Evolutionary conservation across 2,888 invertebrate species (phyloP).

Genomic region (Neoascia interrupta): DNA sequence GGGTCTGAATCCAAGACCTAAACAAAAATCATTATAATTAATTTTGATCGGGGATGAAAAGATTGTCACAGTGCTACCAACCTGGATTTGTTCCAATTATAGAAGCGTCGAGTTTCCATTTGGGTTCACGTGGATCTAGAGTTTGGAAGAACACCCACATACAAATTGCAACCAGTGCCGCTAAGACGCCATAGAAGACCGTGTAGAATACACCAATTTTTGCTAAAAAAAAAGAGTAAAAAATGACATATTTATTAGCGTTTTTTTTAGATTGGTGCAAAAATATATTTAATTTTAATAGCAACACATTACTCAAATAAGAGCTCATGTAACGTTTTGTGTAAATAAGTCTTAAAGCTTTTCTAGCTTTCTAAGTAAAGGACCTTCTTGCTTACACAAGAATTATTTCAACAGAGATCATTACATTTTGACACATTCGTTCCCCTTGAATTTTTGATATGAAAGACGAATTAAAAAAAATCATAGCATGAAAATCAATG

Average conservation of each 20-base stretch:
- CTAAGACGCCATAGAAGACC: slow-evolving; percentile 94
- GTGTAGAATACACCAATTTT: slow-evolving; percentile 97
- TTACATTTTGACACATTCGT: too few species aligned
- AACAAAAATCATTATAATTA: slow-evolving; percentile 71
- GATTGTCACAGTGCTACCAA: slow-evolving; percentile 65
- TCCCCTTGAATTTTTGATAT: too few species aligned
- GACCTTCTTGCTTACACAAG: too few species aligned
- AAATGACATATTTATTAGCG: slow-evolving; percentile 71
- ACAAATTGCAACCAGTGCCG: slow-evolving; percentile 95
- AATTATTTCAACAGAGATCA: too few species aligned
- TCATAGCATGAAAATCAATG: too few species aligned
- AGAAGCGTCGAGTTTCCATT: slow-evolving; percentile 91
- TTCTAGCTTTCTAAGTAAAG: too few species aligned
- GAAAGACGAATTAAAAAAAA: too few species aligned
- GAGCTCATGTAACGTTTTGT: too few species aligned
- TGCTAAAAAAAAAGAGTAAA: slow-evolving; percentile 84
- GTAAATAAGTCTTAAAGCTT: too few species aligned
- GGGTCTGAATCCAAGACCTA: slow-evolving; percentile 94
- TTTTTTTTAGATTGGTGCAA: too few species aligned
- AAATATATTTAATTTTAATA: background rate
- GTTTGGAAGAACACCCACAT: slow-evolving; percentile 97
- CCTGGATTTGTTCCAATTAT: slow-evolving; percentile 97
- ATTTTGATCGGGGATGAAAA: background rate
- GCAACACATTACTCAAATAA: too few species aligned
- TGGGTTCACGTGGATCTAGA: slow-evolving; percentile 92